These are phyloP conservation scores for Mythimna albipuncta DNA, from an alignment of 2,888 invertebrate species.

Conservation along the genomic window DNA sequence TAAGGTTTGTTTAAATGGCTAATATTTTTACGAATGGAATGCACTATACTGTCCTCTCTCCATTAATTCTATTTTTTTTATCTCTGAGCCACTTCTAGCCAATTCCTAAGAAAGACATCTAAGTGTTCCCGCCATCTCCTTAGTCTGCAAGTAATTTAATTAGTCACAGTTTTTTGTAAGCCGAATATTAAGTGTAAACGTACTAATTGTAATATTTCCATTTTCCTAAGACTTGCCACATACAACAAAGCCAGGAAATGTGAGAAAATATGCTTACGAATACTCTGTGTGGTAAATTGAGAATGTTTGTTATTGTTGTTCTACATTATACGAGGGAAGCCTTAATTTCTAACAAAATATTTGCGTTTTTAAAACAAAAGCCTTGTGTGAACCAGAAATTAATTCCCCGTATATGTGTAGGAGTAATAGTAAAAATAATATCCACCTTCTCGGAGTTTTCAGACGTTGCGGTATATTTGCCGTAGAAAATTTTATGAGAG, in stretches of 20 bases:
- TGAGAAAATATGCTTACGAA: slow-evolving; percentile 12
- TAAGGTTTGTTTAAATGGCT: too few relatives aligned
- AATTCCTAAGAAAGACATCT: too few relatives aligned
- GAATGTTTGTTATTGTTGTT: slow-evolving; percentile 47
- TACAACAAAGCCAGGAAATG: slow-evolving; percentile 12
- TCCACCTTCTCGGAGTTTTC: slow-evolving; percentile 20
- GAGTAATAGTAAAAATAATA: slow-evolving; percentile 41
- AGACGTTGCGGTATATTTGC: slow-evolving; percentile 39
- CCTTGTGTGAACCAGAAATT: slow-evolving; percentile 52
- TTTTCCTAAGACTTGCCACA: neutral
- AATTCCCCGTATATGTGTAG: slow-evolving; percentile 35
- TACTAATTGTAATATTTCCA: neutral
- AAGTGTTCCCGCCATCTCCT: too few relatives aligned
- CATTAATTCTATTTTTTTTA: too few relatives aligned
- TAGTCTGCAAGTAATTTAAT: neutral
- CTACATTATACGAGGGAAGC: slow-evolving; percentile 41
- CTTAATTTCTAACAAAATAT: slow-evolving; percentile 57
- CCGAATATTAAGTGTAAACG: neutral
- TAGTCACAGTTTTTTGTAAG: neutral
- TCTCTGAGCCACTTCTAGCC: too few relatives aligned
- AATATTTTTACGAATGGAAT: too few relatives aligned
- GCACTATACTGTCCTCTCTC: too few relatives aligned
- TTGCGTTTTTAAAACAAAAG: slow-evolving; percentile 55
- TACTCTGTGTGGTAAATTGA: slow-evolving; percentile 14
- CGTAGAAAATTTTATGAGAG: slow-evolving; percentile 45